Evolutionary conservation across 2,797 vertebrate species (phyloP).

Genomic region (Tolypeutes matacus): DNA sequence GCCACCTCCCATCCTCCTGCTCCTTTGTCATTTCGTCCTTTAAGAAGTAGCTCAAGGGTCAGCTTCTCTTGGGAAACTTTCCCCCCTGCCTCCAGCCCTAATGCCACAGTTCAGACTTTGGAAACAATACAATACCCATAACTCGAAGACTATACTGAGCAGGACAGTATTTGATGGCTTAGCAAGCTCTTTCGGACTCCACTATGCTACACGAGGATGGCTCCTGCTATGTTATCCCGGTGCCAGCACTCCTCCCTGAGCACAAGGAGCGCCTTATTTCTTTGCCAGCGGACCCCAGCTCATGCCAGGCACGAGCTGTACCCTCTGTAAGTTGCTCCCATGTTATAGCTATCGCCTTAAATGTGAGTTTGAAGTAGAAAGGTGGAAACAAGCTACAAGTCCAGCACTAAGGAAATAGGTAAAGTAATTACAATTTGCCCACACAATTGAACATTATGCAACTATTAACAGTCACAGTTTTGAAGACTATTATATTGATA

Average conservation of each 20-base stretch:
- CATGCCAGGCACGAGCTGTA: background rate
- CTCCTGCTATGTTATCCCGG: background rate
- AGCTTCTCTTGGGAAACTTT: background rate
- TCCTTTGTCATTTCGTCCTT: background rate
- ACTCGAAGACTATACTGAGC: background rate
- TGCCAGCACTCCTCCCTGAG: fast-evolving
- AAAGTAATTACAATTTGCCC: background rate
- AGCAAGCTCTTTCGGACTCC: background rate
- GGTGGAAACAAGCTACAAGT: background rate
- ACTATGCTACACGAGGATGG: background rate
- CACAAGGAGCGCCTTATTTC: background rate
- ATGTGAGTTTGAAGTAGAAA: background rate
- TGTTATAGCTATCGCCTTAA: background rate
- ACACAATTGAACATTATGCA: fast-evolving
- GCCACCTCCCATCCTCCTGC: background rate
- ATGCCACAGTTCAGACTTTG: background rate
- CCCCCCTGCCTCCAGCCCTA: background rate
- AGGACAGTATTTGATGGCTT: background rate
- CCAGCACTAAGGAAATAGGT: background rate
- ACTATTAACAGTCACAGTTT: background rate
- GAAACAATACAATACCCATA: background rate
- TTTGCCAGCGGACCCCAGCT: background rate
- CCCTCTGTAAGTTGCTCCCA: background rate
- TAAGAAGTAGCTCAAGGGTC: background rate
- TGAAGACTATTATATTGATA: background rate